Evolutionary conservation across 2,113 vertebrate genomes (phyloP), one percentile per base, ranked within the genome.

Genomic region (Engraulis encrasicolus): DNA sequence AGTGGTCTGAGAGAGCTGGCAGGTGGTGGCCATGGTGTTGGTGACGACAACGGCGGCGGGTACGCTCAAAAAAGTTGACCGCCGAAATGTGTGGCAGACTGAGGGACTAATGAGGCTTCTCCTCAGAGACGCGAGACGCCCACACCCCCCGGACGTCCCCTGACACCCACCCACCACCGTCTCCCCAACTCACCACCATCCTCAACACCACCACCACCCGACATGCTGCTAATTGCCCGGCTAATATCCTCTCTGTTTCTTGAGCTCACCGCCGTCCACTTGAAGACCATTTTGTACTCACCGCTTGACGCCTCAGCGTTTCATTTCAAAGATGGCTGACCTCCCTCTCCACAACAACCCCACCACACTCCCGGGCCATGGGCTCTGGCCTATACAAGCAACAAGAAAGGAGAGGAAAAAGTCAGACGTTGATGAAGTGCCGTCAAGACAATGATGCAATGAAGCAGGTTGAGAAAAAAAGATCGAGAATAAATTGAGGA

Each of bases 181-280:
- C n/a, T n/a, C n/a, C n/a, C n/a, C n/a, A n/a, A n/a, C n/a, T n/a
- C n/a, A n/a, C n/a, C n/a, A n/a, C n/a, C n/a, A n/a, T n/a, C n/a
- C n/a, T n/a, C n/a, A n/a, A n/a, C n/a, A n/a, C n/a, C n/a, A n/a
- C n/a, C n/a, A n/a, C n/a, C n/a, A n/a, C n/a, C n/a, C n/a, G n/a
- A n/a, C n/a, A n/a, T n/a, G 84, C 78, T 82, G 50, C 90, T 90
- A 91, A 92, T 91, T 92, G 88, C 89, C 86, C 87, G 88, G 86
- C 90, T 92, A 89, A 90, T 90, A 86, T 87, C 81, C 82, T 89
- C 85, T 83, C 88, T 88, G 88, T 92, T 91, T 90, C 87, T n/a
- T 85, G 87, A 88, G 87, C n/a, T n/a, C n/a, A 85, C 83, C 82
- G 86, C 79, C 81, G 83, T 83, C 80, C 83, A 85, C 85, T 85